A percentile compares a stretch with the other conserved stretches of the same genome.
Conservation (phyloP, 2,113 vertebrate genomes). For the Climacteris rufus region DNA sequence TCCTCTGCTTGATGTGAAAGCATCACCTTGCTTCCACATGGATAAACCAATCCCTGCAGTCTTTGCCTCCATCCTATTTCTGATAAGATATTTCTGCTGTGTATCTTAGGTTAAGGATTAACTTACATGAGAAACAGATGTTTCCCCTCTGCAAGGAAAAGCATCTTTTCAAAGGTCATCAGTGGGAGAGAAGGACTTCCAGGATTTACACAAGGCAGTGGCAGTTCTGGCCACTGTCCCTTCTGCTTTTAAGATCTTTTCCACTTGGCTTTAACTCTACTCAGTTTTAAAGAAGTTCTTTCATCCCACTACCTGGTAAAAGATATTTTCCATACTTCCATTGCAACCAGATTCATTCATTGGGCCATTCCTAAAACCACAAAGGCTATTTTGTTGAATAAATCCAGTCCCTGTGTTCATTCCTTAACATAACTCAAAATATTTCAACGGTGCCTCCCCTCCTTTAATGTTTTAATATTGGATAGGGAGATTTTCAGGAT, state of each 20-base stretch:
- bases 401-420: background rate
- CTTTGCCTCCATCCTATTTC: background rate
- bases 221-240: background rate
- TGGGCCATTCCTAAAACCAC: background rate
- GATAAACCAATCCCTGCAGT: background rate
- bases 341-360: background rate
- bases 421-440: slow-evolving; percentile 14
- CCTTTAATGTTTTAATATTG: slow-evolving; percentile 36
- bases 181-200: background rate
- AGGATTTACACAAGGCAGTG: background rate
- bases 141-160: slow-evolving; percentile 42
- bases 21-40: background rate
- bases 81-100: background rate
- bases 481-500: slow-evolving; percentile 43
- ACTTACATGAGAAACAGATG: slow-evolving; percentile 42
- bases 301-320: background rate
- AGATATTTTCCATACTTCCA: background rate
- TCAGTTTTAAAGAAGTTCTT: background rate
- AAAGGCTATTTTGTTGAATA: background rate
- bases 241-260: background rate
- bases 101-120: slow-evolving; percentile 12
- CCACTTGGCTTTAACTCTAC: background rate
- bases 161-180: slow-evolving; percentile 21
- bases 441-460: background rate
- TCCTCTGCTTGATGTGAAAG: background rate